phyloP scores from a whole-genome alignment of 2,113 vertebrate species.

The Salvelinus fontinalis region DNA sequence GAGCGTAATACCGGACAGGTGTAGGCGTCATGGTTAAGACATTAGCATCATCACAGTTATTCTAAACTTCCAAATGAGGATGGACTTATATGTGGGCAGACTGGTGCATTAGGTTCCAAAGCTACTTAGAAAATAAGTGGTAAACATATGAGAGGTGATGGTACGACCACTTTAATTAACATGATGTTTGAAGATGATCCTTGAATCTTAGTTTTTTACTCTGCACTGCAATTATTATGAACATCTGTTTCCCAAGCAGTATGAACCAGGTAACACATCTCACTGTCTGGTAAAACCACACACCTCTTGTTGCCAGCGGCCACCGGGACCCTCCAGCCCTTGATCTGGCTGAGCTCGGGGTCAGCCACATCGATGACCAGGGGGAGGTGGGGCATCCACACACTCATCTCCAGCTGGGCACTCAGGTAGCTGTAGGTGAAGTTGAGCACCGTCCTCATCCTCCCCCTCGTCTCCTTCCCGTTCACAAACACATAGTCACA shows the following conservation, averaged over 20 bases:
- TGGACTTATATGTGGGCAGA: no score
- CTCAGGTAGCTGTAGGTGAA: slow-evolving; percentile 92
- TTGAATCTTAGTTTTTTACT: no score
- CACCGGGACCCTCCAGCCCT: slow-evolving; percentile 89
- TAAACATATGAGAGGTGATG: no score
- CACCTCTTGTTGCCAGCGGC: slow-evolving; percentile 60
- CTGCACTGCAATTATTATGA: no score
- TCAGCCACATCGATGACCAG: slow-evolving; percentile 90
- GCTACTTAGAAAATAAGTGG: no score
- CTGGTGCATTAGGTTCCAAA: no score
- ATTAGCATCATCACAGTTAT: no score
- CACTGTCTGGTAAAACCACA: background rate
- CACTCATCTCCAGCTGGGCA: slow-evolving; percentile 82
- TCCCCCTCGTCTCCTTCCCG: slow-evolving; percentile 90
- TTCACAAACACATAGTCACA: slow-evolving; percentile 94
- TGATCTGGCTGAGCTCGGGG: slow-evolving; percentile 94
- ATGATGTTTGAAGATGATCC: no score
- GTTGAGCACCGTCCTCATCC: slow-evolving; percentile 79
- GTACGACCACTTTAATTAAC: background rate
- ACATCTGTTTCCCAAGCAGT: no score
- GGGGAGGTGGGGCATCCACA: slow-evolving; percentile 92
- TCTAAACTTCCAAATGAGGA: no score
- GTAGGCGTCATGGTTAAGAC: no score
- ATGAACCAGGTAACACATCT: background rate
- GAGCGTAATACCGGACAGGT: no score